Base-by-base conservation (phyloP, 1,140 invertebrate species). In the Elymnias hypermnestra region DNA sequence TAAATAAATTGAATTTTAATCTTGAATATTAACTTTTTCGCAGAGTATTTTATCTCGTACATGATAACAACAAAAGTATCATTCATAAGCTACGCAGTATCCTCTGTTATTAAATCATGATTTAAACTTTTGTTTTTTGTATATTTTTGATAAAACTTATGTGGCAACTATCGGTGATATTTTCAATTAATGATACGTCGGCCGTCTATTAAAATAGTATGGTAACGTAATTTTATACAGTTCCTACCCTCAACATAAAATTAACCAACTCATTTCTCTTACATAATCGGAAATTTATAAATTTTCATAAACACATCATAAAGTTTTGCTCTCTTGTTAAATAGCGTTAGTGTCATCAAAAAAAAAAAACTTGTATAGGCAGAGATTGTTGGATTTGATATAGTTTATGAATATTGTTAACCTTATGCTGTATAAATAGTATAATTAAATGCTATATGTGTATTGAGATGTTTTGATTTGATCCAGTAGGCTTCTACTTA, bases 401-500 rank as follows among this genome's bases (percentile, higher is more conserved):
- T 85, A 85, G 82, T 85, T 79, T 85, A 85, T 83, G 70, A 79
- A 83, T 82, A 85, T 83, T 83, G 82, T 85, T 85, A 83, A 85
- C 75, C 75, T 82, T 78, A 85, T 83, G 77, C 82, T 83, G 76
- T 85, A 83, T 78, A 83, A 83, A 85, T 84, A 85, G 76, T 74
- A 53, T 85, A 79, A 85, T 85, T 85, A 85, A 84, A 84, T 68
- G 78, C 81, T 84, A 83, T 79, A 81, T 79, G 81, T 84, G 81
- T 83, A 83, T 29, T 53, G 44, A 65, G 64, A 65, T 67, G 53
- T 72, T 84, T 83, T 83, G 60, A 79, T 83, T 84, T 83, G 56
- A 67, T 71, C 56, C 63, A 72, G 44, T 73, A 72, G 60, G 45
- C 58, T 53, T 41, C 38, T 9, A 5, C 25, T 38, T 37, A 25